These are phyloP conservation scores for Philypnodon macrostomus DNA, from an alignment of 2,797 vertebrate genomes.

Conservation along the genomic window DNA sequence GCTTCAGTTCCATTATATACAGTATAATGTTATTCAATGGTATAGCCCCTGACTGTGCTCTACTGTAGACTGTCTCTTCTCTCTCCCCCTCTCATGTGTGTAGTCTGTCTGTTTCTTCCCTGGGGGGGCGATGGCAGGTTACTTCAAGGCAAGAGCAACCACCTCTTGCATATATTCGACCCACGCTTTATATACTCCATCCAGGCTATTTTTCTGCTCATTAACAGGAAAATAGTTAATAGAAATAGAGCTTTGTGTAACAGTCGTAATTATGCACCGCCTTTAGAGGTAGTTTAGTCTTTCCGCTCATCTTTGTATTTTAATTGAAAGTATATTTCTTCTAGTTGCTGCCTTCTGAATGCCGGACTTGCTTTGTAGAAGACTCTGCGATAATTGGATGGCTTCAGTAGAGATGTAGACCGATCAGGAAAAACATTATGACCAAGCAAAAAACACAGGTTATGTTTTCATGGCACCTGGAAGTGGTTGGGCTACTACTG, in stretches of 20 bases:
- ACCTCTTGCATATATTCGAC: slow-evolving; percentile 51
- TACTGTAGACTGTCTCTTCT: slow-evolving; percentile 53
- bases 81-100: slow-evolving; percentile 33
- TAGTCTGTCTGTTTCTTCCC: slow-evolving; percentile 73
- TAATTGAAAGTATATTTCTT: slow-evolving; percentile 19
- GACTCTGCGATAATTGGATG: slow-evolving; percentile 27
- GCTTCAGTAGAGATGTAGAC: slow-evolving; percentile 29
- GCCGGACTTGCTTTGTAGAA: slow-evolving; percentile 28
- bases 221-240: slow-evolving; percentile 63
- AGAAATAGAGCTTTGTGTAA: slow-evolving; percentile 28
- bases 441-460: no score
- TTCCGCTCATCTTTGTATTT: slow-evolving; percentile 45
- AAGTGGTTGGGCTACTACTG: no score
- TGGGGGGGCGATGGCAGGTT: slow-evolving; percentile 75
- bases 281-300: slow-evolving; percentile 55
- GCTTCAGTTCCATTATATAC: slow-evolving; percentile 34
- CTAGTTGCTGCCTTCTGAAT: slow-evolving; percentile 51
- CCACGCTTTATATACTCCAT: slow-evolving; percentile 8
- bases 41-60: slow-evolving; percentile 33
- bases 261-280: slow-evolving; percentile 42
- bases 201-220: slow-evolving; percentile 61
- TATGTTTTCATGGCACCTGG: no score
- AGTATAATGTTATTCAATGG: slow-evolving; percentile 30
- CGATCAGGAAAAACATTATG: no score
- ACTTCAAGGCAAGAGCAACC: slow-evolving; percentile 77